A percentile compares a stretch with the other conserved stretches of the same genome.
Evolutionary conservation across 2,888 invertebrate species (phyloP).

Genomic region (Melolontha melolontha): DNA sequence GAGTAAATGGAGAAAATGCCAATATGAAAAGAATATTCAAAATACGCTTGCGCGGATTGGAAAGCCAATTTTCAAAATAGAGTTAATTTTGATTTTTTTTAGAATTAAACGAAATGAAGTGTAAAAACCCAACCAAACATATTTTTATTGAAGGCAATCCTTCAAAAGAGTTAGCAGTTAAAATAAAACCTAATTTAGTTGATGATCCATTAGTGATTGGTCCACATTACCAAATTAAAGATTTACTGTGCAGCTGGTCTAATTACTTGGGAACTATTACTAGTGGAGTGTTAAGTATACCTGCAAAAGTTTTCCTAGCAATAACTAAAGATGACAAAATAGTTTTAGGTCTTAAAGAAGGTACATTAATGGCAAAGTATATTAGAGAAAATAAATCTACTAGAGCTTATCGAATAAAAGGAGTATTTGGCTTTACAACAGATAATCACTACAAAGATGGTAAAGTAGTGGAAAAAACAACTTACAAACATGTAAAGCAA

Average conservation of each 20-base stretch:
- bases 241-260: slow-evolving; percentile 74
- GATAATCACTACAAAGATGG: slow-evolving; percentile 80
- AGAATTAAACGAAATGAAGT: slow-evolving; percentile 81
- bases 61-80: background rate
- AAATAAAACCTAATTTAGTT: slow-evolving; percentile 75
- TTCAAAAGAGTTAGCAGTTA: slow-evolving; percentile 69
- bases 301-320: background rate
- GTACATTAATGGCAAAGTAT: slow-evolving; percentile 69
- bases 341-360: slow-evolving; percentile 82
- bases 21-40: slow-evolving; percentile 1
- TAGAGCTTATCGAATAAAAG: slow-evolving; percentile 80
- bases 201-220: slow-evolving; percentile 83
- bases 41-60: slow-evolving; percentile 30
- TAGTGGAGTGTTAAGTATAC: slow-evolving; percentile 80
- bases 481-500: slow-evolving; percentile 77
- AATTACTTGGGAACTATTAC: slow-evolving; percentile 73
- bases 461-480: slow-evolving; percentile 76
- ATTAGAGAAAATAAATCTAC: slow-evolving; percentile 74
- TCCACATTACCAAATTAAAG: slow-evolving; percentile 77
- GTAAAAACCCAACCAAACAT: slow-evolving; percentile 70
- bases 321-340: slow-evolving; percentile 52
- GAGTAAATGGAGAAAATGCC: slow-evolving; percentile 2
- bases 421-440: slow-evolving; percentile 81
- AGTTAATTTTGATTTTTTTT: slow-evolving; percentile 33
- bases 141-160: slow-evolving; percentile 76